Percentiles rank a stretch among this genome's conserved stretches.
These are phyloP conservation scores for Coenonympha arcania DNA, from an alignment of 2,888 invertebrate species.

Conservation along the genomic window DNA sequence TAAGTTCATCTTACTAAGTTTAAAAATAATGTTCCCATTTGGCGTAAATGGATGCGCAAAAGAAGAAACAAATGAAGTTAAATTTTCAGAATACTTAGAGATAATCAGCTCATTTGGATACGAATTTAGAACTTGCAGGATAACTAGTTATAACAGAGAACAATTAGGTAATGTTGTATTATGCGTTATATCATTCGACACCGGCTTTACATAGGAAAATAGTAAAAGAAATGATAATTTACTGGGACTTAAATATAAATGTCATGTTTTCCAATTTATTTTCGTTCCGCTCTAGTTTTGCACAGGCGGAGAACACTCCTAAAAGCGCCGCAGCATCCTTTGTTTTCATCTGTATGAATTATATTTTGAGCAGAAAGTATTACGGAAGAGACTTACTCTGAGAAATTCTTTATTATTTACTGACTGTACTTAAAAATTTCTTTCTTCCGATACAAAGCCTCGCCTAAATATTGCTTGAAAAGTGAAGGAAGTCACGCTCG, in stretches of 20 bases:
- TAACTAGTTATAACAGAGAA: background rate
- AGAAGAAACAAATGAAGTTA: background rate
- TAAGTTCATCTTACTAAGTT: no score
- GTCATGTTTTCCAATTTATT: slow-evolving; percentile 1
- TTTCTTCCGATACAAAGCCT: no score
- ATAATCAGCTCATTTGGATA: background rate
- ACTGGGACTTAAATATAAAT: background rate
- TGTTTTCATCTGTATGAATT: background rate
- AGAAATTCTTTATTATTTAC: no score
- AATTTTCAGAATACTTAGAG: background rate
- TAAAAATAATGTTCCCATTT: background rate
- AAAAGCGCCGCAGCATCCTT: background rate
- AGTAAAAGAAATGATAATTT: background rate
- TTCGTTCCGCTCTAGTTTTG: background rate
- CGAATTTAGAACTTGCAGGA: background rate
- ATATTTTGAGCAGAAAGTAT: background rate
- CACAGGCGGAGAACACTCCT: background rate
- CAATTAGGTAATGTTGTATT: no score
- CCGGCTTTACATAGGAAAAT: background rate
- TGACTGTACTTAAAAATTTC: no score
- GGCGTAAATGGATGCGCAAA: background rate
- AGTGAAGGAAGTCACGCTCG: no score
- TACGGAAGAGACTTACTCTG: no score
- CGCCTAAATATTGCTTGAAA: no score
- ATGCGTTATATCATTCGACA: background rate